Base-by-base conservation (phyloP, 2,888 invertebrate genomes). In the Plutella xylostella region DNA sequence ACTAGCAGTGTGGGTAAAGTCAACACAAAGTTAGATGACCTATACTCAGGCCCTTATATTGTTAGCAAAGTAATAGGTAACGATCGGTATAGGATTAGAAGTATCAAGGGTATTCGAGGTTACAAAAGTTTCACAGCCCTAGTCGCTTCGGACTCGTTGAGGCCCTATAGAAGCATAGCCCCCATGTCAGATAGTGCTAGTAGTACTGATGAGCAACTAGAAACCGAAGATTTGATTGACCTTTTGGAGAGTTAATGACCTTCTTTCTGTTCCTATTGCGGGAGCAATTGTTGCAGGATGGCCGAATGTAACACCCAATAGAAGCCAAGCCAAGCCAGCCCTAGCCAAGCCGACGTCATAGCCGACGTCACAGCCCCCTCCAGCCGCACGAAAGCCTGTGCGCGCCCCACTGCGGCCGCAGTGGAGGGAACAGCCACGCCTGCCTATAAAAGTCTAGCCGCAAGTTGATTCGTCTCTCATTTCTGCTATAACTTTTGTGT, bases 51-150 rank as follows among this genome's bases (percentile, higher is more conserved):
- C 9, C 4, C 28, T 12, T 34, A 6, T 56, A 2, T 58, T 14
- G 28, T 58, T 1, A 42, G 20, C 14, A 52, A 54, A 21, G 55
- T 54, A 1, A 18, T 57, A 1, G 54, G 56, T 12, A 60, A 59
- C 43, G 57, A 56, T 34, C 48, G 56, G 47, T 59, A 59, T 37
- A 49, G 41, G 42, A 58, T 59, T 1, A 43, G 54, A 4, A 57
- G 56, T 25, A 52, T 58, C 0, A 57, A 57, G 40, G 58, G 56
- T 0, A 15, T 58, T 2, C 43, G 52, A 28, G 55, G 55, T 0
- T 57, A 57, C 14, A 57, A 55, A 30, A 46, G 42, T 1, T 56
- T 56, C 45, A 49, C 46, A 1, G 52, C 50, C 2, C 15, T 54
- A 5, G 51, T 53, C 0, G 40, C 50, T 3, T 50, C 50, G 6